Conservation (phyloP, 35 echinoderm and acorn worm genomes). For the Patiria miniata region DNA sequence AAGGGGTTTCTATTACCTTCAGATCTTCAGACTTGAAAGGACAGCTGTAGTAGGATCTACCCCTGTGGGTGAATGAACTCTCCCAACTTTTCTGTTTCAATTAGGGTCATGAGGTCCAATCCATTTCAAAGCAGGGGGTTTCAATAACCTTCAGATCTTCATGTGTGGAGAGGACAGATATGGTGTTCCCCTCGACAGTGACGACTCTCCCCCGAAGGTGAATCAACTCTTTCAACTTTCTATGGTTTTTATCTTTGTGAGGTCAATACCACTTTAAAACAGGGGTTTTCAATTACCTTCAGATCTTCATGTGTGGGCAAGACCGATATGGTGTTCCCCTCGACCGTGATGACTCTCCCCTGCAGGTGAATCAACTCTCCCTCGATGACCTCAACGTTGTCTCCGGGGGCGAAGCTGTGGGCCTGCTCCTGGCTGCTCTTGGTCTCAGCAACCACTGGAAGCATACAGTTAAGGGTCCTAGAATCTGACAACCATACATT, state of each 20-base stretch:
- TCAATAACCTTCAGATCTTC: conserved; percentile 88
- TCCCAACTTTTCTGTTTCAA: too few species aligned
- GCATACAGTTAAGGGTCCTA: background rate
- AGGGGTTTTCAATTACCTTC: conserved; percentile 59
- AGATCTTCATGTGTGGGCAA: conserved; percentile 97
- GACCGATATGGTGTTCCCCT: conserved; percentile 89
- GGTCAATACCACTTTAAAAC: background rate
- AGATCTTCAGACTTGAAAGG: too few species aligned
- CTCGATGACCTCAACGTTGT: conserved; percentile 94
- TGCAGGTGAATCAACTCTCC: conserved; percentile 96
- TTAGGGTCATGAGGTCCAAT: background rate
- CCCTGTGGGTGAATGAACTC: too few species aligned
- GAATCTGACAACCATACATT: background rate
- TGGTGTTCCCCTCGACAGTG: conserved; percentile 85
- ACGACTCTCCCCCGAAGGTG: conserved; percentile 85
- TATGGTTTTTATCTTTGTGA: too few species aligned
- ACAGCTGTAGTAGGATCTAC: too few species aligned
- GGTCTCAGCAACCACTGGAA: conserved; percentile 63
- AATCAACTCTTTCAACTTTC: conserved; percentile 68
- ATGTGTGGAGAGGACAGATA: conserved; percentile 87
- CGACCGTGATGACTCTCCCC: conserved; percentile 84
- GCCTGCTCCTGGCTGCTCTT: conserved; percentile 57
- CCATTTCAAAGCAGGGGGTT: background rate
- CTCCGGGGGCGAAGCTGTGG: conserved; percentile 95
- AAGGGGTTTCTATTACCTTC: too few species aligned